phyloP scores from a whole-genome alignment of 2,113 vertebrate species.

The Ivindomyrus marchei region DNA sequence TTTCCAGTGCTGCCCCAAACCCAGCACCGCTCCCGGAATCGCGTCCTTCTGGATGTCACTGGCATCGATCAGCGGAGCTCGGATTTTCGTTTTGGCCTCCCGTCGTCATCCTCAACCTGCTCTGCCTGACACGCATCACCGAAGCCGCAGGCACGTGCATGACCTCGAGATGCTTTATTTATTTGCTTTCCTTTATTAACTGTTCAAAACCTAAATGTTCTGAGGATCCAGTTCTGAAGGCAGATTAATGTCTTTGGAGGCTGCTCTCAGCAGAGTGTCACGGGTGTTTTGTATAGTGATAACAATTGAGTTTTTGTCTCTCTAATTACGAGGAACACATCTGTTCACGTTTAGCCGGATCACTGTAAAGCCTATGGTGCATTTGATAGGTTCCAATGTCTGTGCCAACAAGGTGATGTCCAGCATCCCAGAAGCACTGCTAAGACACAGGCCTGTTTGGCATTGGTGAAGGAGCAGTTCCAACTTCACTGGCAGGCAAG shows the following conservation, averaged over 20 bases:
- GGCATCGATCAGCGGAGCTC: not conserved
- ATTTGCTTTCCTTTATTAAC: not conserved
- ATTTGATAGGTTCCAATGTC: not conserved
- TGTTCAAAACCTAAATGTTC: not conserved
- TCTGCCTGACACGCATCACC: not conserved
- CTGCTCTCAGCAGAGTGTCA: not conserved
- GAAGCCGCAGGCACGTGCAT: not conserved
- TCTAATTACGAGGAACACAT: not conserved
- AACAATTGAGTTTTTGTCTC: not conserved
- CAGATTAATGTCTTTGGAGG: not conserved
- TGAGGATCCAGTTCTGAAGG: not conserved
- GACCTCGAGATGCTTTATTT: not conserved
- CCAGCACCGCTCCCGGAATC: not conserved
- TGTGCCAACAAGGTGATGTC: not conserved
- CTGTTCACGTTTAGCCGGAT: not conserved
- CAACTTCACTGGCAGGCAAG: not conserved
- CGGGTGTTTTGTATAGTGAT: not conserved
- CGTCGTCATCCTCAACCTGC: not conserved
- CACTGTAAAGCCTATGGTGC: not conserved
- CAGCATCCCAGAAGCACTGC: not conserved
- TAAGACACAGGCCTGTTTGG: not conserved
- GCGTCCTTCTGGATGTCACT: constrained; percentile 8
- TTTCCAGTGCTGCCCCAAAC: not conserved
- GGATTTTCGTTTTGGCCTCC: not conserved
- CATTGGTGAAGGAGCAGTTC: not conserved